Percentiles rank a stretch among this genome's conserved stretches.
These are phyloP conservation scores for Zaprionus obscuricornis DNA, from an alignment of 2,888 invertebrate genomes.

Conservation along the genomic window DNA sequence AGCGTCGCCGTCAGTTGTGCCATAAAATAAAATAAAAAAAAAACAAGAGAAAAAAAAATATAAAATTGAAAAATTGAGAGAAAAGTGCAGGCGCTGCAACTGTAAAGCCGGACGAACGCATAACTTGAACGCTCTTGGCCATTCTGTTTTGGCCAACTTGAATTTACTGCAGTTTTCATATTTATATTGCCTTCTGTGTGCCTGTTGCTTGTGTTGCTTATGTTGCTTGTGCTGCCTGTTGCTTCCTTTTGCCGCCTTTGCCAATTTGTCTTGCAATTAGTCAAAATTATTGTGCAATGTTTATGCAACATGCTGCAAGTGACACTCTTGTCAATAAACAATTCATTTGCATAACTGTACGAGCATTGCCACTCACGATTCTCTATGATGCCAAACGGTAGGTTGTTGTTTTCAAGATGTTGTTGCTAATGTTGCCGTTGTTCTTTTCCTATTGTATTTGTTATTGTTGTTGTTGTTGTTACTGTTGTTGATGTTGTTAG, in stretches of 20 bases:
- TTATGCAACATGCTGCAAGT: slow-evolving; percentile 69
- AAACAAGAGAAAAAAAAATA: background rate
- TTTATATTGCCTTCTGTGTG: no score
- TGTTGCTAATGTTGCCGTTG: slow-evolving; percentile 23
- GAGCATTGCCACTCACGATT: slow-evolving; percentile 60
- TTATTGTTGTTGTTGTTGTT: slow-evolving; percentile 3
- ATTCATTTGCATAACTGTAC: slow-evolving; percentile 70
- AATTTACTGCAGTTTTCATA: slow-evolving; percentile 17
- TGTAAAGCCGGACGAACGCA: background rate
- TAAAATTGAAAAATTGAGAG: slow-evolving; percentile 11
- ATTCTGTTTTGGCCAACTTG: slow-evolving; percentile 3
- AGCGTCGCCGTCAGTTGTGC: slow-evolving; percentile 4
- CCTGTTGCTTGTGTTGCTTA: no score
- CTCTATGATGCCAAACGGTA: slow-evolving; percentile 31
- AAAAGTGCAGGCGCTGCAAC: background rate
- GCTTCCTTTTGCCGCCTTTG: slow-evolving; percentile 13
- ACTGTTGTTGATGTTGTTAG: slow-evolving; percentile 23
- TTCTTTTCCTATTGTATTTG: slow-evolving; percentile 9
- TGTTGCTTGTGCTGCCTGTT: no score
- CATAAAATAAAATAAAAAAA: slow-evolving; percentile 14
- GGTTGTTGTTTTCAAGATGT: slow-evolving; percentile 5
- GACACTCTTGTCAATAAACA: slow-evolving; percentile 73
- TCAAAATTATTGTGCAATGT: slow-evolving; percentile 75
- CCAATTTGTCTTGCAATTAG: slow-evolving; percentile 72
- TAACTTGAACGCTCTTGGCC: slow-evolving; percentile 8